phyloP scores from a whole-genome alignment of 2,888 invertebrate species.

The Parapristionchus giblindavisi region DNA sequence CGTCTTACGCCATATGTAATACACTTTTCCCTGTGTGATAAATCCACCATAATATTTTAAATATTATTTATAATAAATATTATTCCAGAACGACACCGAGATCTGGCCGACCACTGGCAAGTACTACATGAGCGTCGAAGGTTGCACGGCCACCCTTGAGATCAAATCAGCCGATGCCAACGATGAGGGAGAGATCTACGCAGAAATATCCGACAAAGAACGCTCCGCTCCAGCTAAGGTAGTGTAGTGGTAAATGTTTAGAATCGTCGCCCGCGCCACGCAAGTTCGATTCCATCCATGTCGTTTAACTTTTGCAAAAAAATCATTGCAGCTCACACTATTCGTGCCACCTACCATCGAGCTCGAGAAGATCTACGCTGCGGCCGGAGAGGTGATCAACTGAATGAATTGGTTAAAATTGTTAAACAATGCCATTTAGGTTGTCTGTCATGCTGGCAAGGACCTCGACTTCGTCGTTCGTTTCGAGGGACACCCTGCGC shows the following conservation, averaged over 20 bases:
- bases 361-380: constrained; percentile 46
- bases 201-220: constrained; percentile 52
- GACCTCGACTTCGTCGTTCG: constrained; percentile 59
- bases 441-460: constrained; percentile 56
- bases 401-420: no score
- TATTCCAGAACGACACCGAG: constrained; percentile 48
- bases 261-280: background rate
- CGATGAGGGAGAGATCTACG: constrained; percentile 59
- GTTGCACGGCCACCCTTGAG: constrained; percentile 53
- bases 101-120: constrained; percentile 50
- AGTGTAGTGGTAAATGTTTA: background rate
- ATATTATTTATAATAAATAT: background rate
- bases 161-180: constrained; percentile 64
- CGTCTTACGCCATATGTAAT: no score
- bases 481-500: constrained; percentile 58
- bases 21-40: no score
- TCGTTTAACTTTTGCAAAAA: background rate
- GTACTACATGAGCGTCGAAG: constrained; percentile 56
- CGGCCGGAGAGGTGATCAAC: constrained; percentile 50
- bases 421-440: background rate
- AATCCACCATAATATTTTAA: no score
- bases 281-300: background rate
- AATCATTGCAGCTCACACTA: constrained; percentile 44
- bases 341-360: constrained; percentile 60
- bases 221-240: constrained; percentile 60